Evolutionary conservation across 23 tunicate species (phyloP), one percentile per base, ranked within the genome.

Genomic region (Halocynthia roretzi): DNA sequence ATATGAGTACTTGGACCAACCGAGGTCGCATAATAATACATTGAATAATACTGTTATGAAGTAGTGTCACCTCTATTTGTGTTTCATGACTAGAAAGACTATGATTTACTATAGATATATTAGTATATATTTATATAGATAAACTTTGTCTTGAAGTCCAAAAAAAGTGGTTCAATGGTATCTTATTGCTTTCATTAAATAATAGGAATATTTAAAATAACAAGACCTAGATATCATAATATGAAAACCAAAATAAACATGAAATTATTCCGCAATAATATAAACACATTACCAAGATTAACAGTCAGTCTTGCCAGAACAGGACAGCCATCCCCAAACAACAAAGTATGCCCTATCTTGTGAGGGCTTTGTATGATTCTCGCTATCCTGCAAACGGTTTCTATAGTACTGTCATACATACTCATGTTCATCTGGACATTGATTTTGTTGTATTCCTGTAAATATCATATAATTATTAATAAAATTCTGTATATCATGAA

Each of bases 361-460:
- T 92, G 91, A 14, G 82, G 85, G 68, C 91, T 75, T 64, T 86
- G 91, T 54, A 92, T 17, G 8, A 83, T 73, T 51, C 88, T 71
- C 6, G 87, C 85, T 53, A 86, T 51, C 71, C 98, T 78, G 62
- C 98, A 92, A 14, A 83, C 81, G 51, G 80, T 57, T 49, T 75
- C 50, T 19, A 92, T 92, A 23, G 92, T 82, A 77, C 82, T 92
- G 8, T 86, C 82, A 76, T 86, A 86, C 75, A 92, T 62, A 48
- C 80, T 86, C 62, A 92, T 53, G 15, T 68, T 62, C 92, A 92
- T 92, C 61, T 81, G 77, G 7, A 76, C 92, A 44, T 92, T 86
- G 12, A 82, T 81, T 56, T 92, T 92, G 93, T 92, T 92, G 98
- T 82, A 92, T 82, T 92, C 98, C 98, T 92, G 73, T 10, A 81